Percentiles rank a stretch among this genome's conserved stretches.
phyloP scores from a whole-genome alignment of 2,888 invertebrate genomes.

The Oeneis ivallda region DNA sequence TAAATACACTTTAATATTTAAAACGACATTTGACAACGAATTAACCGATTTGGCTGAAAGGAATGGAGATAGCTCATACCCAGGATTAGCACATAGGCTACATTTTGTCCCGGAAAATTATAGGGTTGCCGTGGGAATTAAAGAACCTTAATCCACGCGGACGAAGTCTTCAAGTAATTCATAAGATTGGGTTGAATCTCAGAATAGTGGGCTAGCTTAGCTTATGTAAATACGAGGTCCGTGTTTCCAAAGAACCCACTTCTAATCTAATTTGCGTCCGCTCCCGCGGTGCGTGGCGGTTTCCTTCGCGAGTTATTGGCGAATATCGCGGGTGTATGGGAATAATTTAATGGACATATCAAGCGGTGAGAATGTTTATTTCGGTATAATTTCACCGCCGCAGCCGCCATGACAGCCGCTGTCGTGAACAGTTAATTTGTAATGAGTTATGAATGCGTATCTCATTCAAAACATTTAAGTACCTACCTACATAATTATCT shows the following conservation, averaged over 20 bases:
- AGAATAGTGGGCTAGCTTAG: too few species aligned
- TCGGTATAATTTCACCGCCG: conserved; percentile 54
- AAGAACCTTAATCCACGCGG: too few species aligned
- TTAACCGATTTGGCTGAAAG: too few species aligned
- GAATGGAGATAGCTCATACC: too few species aligned
- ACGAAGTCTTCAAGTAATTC: too few species aligned
- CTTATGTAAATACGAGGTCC: not conserved
- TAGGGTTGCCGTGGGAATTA: too few species aligned
- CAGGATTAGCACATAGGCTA: too few species aligned
- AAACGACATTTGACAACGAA: too few species aligned
- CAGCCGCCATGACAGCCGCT: conserved; percentile 57
- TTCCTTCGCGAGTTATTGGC: conserved; percentile 53
- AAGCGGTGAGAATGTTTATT: conserved; percentile 55
- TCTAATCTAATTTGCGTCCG: not conserved
- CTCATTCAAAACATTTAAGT: not conserved
- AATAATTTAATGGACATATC: conserved; percentile 54
- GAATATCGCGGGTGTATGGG: conserved; percentile 47
- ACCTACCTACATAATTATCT: too few species aligned
- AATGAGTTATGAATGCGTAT: conserved; percentile 50
- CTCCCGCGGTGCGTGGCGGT: conserved; percentile 42
- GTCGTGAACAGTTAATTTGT: conserved; percentile 59
- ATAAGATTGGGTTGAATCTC: too few species aligned
- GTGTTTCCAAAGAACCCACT: not conserved
- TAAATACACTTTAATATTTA: too few species aligned
- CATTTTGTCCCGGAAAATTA: too few species aligned